These are phyloP conservation scores for Cheirogaleus medius DNA, from an alignment of 2,113 vertebrate genomes.

Conservation along the genomic window DNA sequence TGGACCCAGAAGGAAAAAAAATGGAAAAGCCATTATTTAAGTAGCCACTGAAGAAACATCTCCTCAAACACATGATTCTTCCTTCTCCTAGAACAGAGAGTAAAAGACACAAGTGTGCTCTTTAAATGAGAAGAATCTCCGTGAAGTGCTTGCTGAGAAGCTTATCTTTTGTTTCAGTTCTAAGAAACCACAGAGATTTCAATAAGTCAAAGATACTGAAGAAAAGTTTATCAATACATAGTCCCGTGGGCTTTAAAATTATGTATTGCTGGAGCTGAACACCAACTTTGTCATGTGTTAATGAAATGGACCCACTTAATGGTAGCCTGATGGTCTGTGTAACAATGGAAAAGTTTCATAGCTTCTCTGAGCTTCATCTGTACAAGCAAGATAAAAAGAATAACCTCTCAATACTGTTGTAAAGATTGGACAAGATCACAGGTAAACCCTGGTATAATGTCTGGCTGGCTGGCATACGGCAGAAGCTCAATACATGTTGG, in stretches of 20 bases:
- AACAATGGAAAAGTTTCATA: background rate
- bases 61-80: background rate
- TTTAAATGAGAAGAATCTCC: conserved; percentile 14
- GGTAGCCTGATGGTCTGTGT: background rate
- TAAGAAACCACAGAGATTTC: conserved; percentile 24
- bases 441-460: background rate
- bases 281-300: background rate
- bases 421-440: background rate
- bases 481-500: background rate
- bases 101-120: background rate
- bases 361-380: background rate
- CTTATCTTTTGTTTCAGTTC: conserved; percentile 6
- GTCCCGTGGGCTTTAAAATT: background rate
- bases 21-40: conserved; percentile 27
- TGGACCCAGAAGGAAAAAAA: background rate
- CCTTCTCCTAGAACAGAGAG: conserved; percentile 30
- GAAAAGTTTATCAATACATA: background rate
- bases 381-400: background rate
- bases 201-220: background rate
- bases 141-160: background rate
- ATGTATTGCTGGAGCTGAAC: background rate
- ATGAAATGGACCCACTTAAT: background rate
- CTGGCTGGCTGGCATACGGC: background rate
- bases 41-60: conserved; percentile 41
- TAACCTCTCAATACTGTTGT: background rate